phyloP scores from a whole-genome alignment of 64 coral and sea anemone species.

The Actinia equina region DNA sequence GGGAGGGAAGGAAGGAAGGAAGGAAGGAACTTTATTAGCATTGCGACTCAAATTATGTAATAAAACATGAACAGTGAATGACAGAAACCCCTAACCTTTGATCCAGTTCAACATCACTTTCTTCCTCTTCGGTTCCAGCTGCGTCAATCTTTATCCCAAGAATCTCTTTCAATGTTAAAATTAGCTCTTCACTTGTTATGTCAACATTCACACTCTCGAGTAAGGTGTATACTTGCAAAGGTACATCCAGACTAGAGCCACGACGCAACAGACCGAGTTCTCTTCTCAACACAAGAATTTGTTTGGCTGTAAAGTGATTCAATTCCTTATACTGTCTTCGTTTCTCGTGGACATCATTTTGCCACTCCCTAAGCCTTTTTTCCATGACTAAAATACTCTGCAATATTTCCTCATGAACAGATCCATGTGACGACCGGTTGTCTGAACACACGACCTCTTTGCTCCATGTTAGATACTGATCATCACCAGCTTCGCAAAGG shows the following conservation, averaged over 20 bases:
- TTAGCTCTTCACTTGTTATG: slow-evolving; percentile 1
- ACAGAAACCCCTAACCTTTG: too few species aligned
- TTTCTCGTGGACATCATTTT: slow-evolving; percentile 13
- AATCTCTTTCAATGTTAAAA: background rate
- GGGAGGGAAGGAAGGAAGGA: too few species aligned
- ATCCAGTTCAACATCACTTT: background rate
- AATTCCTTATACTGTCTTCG: slow-evolving; percentile 41
- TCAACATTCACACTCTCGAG: slow-evolving; percentile 49
- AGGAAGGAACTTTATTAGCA: too few species aligned
- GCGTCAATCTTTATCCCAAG: background rate
- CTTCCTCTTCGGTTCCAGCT: background rate
- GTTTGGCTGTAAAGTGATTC: slow-evolving; percentile 64
- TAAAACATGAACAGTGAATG: too few species aligned
- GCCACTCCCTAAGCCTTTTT: slow-evolving; percentile 34
- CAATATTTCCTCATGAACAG: slow-evolving; percentile 31
- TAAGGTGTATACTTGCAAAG: slow-evolving; percentile 46
- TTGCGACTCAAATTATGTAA: too few species aligned
- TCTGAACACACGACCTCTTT: slow-evolving; percentile 38
- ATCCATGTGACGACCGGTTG: background rate
- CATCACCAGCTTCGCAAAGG: slow-evolving; percentile 67
- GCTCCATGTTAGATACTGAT: slow-evolving; percentile 55
- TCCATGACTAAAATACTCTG: slow-evolving; percentile 33
- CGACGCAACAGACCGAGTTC: slow-evolving; percentile 29
- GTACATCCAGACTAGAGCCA: background rate
- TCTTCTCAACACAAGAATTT: slow-evolving; percentile 58